Percentiles rank a stretch among this genome's conserved stretches.
Conservation (phyloP, 2,797 vertebrate genomes). For the Hoplostethus atlanticus region DNA sequence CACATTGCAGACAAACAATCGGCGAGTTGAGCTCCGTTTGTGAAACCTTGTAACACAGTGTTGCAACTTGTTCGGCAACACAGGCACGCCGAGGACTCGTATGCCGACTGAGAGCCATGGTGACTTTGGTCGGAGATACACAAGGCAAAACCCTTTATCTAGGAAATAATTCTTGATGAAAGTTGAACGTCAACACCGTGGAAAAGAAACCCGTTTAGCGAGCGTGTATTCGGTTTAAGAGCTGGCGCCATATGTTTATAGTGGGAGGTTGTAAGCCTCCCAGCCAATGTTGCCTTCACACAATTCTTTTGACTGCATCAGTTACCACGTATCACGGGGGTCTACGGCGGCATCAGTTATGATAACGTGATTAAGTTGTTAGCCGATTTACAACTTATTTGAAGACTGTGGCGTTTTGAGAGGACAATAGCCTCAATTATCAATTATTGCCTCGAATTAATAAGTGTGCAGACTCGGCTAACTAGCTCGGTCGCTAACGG, state of each 20-base stretch:
- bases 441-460: constrained; percentile 25
- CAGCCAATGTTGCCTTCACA: constrained; percentile 30
- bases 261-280: constrained; percentile 40
- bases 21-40: not conserved
- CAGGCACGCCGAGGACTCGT: not conserved
- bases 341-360: not conserved
- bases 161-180: not conserved
- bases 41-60: not conserved
- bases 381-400: too few species aligned
- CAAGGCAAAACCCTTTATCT: not conserved
- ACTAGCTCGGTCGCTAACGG: constrained; percentile 67
- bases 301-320: constrained; percentile 64
- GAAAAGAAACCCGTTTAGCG: not conserved
- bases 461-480: constrained; percentile 57
- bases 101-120: not conserved
- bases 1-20: not conserved
- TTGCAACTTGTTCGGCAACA: constrained; percentile 13
- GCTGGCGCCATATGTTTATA: constrained; percentile 68
- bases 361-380: not conserved
- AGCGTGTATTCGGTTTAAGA: constrained; percentile 21
- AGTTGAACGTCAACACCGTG: not conserved
- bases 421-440: not conserved
- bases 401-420: not conserved
- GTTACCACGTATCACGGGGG: constrained; percentile 30
- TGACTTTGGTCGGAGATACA: not conserved